A percentile compares a stretch with the other conserved stretches of the same genome.
phyloP scores from a whole-genome alignment of 2,888 invertebrate species.

The Scotopteryx bipunctaria region DNA sequence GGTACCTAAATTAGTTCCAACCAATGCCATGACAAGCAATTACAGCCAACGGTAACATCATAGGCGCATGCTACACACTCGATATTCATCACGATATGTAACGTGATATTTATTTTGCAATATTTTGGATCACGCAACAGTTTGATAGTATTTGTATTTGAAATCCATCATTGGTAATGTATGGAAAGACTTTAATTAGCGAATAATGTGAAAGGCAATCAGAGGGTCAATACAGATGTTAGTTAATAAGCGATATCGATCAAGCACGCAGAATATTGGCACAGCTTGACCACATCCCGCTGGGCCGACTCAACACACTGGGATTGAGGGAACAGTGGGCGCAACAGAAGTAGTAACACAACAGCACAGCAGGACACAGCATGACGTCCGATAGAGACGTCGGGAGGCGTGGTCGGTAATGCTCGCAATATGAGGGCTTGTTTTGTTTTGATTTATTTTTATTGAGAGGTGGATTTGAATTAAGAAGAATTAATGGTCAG shows the following conservation, averaged over 20 bases:
- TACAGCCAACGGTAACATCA: no score
- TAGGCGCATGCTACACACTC: no score
- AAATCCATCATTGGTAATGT: no score
- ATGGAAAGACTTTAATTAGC: background rate
- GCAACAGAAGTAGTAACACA: constrained; percentile 38
- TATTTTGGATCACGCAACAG: no score
- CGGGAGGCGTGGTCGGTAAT: constrained; percentile 35
- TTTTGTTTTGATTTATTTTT: constrained; percentile 35
- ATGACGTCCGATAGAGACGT: constrained; percentile 49
- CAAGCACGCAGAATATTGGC: constrained; percentile 11
- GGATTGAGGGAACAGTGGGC: constrained; percentile 8
- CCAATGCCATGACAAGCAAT: no score
- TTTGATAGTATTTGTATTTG: no score
- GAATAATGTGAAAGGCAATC: constrained; percentile 1
- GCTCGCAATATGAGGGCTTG: constrained; percentile 38
- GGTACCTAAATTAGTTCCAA: no score
- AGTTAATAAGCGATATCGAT: constrained; percentile 24
- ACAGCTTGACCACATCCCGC: constrained; percentile 33
- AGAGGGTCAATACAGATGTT: constrained; percentile 13
- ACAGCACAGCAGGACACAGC: constrained; percentile 48
- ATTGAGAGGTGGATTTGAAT: constrained; percentile 22
- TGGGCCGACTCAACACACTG: constrained; percentile 5
- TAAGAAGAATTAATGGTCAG: constrained; percentile 21
- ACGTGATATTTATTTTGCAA: no score
- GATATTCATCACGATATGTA: no score